Base-by-base conservation (phyloP, 1,140 invertebrate genomes). In the Dryas iulia region DNA sequence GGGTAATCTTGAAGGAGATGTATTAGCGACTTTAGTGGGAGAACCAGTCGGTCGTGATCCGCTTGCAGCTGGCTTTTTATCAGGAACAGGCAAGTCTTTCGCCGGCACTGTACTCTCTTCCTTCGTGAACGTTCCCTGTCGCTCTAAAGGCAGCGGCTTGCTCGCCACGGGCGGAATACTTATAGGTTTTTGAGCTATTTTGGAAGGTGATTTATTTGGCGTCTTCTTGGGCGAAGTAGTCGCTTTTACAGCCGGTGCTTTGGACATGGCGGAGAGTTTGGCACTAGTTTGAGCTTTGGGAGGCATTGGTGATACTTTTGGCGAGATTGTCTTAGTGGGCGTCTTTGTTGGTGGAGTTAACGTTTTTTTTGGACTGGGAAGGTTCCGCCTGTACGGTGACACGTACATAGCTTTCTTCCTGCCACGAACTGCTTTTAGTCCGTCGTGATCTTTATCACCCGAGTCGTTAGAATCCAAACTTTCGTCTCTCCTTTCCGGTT, bases 71-170 rank as follows among this genome's bases (percentile, higher is more conserved):
- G 77, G 79, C 72, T 92, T 92, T 24, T 91, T 92, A 18, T 92
- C 83, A 2, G 92, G 88, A 18, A 91, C 85, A 1, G 90, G 87
- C 18, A 92, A 76, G 21, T 86, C 73, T 72, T 91, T 87, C 2
- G 93, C 83, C 5, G 93, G 92, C 4, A 90, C 78, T 25, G 84
- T 86, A 68, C 87, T 91, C 73, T 96, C 95, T 71, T 97, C 96
- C 87, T 97, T 97, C 0, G 96, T 96, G 82, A 98, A 98, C 0
- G 97, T 98, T 23, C 96, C 96, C 84, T 98, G 97, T 35, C 97
- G 93, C 59, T 96, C 95, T 7, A 96, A 79, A 1, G 94, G 91
- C 59, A 87, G 47, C 2, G 85, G 85, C 63, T 87, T 88, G 5
- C 67, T 69, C 1, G 78, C 53, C 31, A 65, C 69, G 2, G 82